Conservation (phyloP, 2,888 invertebrate genomes). For the Lasioglossum leucozonium region DNA sequence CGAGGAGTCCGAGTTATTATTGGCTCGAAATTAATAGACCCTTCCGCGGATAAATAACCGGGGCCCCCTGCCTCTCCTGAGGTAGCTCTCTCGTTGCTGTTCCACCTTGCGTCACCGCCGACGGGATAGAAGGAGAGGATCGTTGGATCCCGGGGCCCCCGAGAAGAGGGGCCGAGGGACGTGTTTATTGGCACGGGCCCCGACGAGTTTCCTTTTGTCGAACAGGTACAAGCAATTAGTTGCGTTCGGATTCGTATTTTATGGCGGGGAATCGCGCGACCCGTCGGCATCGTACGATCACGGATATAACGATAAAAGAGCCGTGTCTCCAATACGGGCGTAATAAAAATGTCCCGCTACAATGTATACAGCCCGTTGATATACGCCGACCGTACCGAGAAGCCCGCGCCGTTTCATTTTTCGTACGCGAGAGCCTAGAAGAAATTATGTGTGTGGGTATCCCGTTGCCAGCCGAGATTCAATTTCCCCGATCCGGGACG, state of each 20-base stretch:
- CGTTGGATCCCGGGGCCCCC: background rate
- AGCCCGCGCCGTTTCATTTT: slow-evolving; percentile 21
- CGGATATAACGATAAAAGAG: slow-evolving; percentile 44
- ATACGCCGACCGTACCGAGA: background rate
- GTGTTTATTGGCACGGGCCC: slow-evolving; percentile 70
- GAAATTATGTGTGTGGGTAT: background rate
- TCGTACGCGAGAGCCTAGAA: background rate
- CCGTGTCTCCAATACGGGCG: slow-evolving; percentile 1
- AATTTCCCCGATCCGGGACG: slow-evolving; percentile 13
- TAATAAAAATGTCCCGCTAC: slow-evolving; percentile 45
- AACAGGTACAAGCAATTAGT: slow-evolving; percentile 72
- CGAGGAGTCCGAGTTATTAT: slow-evolving; percentile 79
- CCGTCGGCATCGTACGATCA: slow-evolving; percentile 45
- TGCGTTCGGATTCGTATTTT: slow-evolving; percentile 66
- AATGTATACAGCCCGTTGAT: slow-evolving; percentile 23
- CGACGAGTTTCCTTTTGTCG: slow-evolving; percentile 67
- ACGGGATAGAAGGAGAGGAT: slow-evolving; percentile 30
- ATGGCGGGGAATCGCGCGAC: slow-evolving; percentile 54
- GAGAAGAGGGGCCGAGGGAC: slow-evolving; percentile 50
- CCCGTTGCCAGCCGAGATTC: slow-evolving; percentile 8
- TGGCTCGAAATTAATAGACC: slow-evolving; percentile 81
- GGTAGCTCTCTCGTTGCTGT: slow-evolving; percentile 54
- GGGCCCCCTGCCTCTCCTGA: slow-evolving; percentile 56
- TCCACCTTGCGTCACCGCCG: slow-evolving; percentile 60
- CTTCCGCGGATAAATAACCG: slow-evolving; percentile 78